Evolutionary conservation across 2,113 vertebrate species (phyloP).

Genomic region (Alethe castanea): DNA sequence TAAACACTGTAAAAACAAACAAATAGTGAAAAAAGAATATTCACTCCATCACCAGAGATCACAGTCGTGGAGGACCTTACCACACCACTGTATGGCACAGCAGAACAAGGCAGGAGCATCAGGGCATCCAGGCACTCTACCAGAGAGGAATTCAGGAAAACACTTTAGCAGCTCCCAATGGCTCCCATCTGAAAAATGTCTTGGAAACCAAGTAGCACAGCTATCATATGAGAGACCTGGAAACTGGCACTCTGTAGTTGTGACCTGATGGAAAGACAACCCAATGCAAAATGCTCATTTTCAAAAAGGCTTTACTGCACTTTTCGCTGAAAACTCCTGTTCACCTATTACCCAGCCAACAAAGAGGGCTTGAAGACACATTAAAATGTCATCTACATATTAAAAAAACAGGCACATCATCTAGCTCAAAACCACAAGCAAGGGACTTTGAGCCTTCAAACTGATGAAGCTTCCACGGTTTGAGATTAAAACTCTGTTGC

Average conservation of each 20-base stretch:
- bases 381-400: neutral
- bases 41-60: neutral
- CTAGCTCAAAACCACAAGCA: neutral
- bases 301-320: neutral
- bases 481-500: neutral
- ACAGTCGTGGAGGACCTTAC: neutral
- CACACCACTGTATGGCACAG: neutral
- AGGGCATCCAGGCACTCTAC: neutral
- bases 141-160: neutral
- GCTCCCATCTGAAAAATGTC: neutral
- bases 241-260: neutral
- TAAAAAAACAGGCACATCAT: neutral
- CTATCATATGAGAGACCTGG: neutral
- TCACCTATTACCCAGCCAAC: neutral
- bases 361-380: neutral
- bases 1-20: slow-evolving; percentile 5
- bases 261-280: neutral
- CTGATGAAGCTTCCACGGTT: neutral
- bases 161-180: neutral
- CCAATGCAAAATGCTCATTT: neutral
- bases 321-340: neutral
- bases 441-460: neutral
- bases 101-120: neutral
- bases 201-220: neutral
- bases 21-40: neutral